phyloP scores from a whole-genome alignment of 1,140 invertebrate genomes.

The Cydia amplana region DNA sequence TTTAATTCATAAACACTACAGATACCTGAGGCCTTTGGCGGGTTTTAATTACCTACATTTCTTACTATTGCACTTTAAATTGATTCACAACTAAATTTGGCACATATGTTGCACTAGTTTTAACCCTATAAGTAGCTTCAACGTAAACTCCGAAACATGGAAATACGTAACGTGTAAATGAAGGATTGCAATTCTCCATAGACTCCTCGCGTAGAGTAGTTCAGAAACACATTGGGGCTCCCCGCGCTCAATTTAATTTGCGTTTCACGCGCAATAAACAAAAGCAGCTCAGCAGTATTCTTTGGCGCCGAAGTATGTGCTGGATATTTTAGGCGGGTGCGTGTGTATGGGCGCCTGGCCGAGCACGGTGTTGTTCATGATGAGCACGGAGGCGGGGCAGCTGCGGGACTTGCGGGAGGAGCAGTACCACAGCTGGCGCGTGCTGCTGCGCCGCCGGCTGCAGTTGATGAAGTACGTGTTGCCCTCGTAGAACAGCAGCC shows the following conservation, averaged over 20 bases:
- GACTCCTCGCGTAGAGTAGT: not conserved
- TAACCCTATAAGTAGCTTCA: not conserved
- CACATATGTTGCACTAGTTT: not conserved
- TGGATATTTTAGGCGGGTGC: constrained; percentile 63
- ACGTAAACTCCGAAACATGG: not conserved
- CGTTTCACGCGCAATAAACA: constrained; percentile 14
- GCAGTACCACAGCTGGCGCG: constrained; percentile 63
- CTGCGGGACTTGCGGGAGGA: constrained; percentile 60
- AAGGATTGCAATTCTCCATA: not conserved
- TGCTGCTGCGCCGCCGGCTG: constrained; percentile 51
- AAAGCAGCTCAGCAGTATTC: constrained; percentile 36
- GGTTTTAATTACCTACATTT: not conserved
- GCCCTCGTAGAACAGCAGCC: constrained; percentile 59
- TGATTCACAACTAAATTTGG: not conserved
- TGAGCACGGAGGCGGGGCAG: constrained; percentile 61
- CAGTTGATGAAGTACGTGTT: constrained; percentile 67
- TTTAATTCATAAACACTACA: not conserved
- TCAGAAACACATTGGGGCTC: constrained; percentile 1
- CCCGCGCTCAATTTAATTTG: constrained; percentile 7
- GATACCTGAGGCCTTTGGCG: not conserved
- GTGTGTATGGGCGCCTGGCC: constrained; percentile 58
- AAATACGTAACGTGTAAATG: not conserved
- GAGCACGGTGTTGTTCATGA: constrained; percentile 55
- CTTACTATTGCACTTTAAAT: not conserved
- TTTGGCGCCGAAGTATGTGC: constrained; percentile 38